Evolutionary conservation across 1,140 invertebrate genomes (phyloP).

Genomic region (Anastatus disparis): DNA sequence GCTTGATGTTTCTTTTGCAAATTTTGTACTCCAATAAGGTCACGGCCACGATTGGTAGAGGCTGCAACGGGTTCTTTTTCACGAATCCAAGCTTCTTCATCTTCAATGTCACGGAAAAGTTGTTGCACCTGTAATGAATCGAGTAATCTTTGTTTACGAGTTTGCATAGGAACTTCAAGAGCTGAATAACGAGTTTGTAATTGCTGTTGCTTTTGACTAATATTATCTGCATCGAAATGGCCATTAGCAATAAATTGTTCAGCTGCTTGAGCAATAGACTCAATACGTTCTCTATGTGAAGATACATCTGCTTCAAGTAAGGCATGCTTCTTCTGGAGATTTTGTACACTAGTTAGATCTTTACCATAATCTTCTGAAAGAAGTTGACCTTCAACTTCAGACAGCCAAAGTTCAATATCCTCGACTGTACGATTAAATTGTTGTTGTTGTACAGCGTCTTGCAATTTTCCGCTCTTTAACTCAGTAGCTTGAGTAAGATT

Average conservation of each 20-base stretch:
- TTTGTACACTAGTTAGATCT: conserved; percentile 95
- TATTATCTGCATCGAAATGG: conserved; percentile 98
- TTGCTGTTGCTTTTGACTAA: conserved; percentile 84
- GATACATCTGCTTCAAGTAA: conserved; percentile 96
- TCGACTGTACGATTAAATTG: conserved; percentile 98
- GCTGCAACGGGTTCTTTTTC: conserved; percentile 99
- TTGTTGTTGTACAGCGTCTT: conserved; percentile 96
- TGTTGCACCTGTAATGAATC: conserved; percentile 97
- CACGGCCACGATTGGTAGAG: conserved; percentile 95
- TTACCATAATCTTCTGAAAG: conserved; percentile 98
- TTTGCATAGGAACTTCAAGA: conserved; percentile 87
- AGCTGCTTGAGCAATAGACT: conserved; percentile 86
- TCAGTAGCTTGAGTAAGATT: conserved; percentile 90
- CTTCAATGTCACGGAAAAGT: conserved; percentile 95
- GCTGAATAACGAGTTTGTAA: conserved; percentile 83
- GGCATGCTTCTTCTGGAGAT: conserved; percentile 97
- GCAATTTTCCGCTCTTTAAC: conserved; percentile 88
- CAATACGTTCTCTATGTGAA: conserved; percentile 95
- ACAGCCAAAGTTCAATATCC: conserved; percentile 97
- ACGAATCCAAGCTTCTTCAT: conserved; percentile 98
- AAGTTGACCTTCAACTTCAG: conserved; percentile 96
- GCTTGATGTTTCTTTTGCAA: conserved; percentile 99
- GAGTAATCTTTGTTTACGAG: conserved; percentile 86
- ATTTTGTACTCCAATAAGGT: conserved; percentile 98
- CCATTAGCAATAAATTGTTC: conserved; percentile 90